A percentile compares a stretch with the other conserved stretches of the same genome.
phyloP scores from a whole-genome alignment of 1,140 invertebrate species.

The Listronotus bonariensis region DNA sequence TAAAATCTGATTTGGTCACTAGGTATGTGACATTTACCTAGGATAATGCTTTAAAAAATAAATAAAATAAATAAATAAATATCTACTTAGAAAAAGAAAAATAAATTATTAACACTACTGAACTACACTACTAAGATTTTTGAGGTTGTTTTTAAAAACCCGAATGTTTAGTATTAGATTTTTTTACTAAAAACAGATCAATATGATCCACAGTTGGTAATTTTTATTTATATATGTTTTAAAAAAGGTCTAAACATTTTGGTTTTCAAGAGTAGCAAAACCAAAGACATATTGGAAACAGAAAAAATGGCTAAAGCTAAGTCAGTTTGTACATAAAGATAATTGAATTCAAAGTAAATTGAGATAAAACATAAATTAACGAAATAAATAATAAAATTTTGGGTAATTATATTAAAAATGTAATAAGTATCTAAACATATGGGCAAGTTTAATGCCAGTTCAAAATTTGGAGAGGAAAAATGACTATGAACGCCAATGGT shows the following conservation, averaged over 20 bases:
- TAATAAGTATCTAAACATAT: no score
- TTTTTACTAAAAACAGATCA: conserved; percentile 12
- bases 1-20: conserved; percentile 33
- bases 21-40: conserved; percentile 55
- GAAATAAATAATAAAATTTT: no score
- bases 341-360: no score
- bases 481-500: no score
- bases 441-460: no score
- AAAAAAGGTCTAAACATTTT: conserved; percentile 21
- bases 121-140: not conserved
- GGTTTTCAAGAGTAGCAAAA: conserved; percentile 8
- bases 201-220: conserved; percentile 14
- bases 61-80: conserved; percentile 45
- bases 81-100: conserved; percentile 14
- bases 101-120: conserved; percentile 11
- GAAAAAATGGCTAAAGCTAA: not conserved
- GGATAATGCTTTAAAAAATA: conserved; percentile 51
- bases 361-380: no score
- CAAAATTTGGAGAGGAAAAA: no score
- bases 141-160: not conserved
- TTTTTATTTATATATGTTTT: not conserved
- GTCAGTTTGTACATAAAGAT: conserved; percentile 19
- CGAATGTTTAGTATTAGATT: conserved; percentile 10
- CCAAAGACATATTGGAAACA: no score
- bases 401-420: no score